phyloP scores from a whole-genome alignment of 2,888 invertebrate genomes.

The Sinhomidia bicolor region DNA sequence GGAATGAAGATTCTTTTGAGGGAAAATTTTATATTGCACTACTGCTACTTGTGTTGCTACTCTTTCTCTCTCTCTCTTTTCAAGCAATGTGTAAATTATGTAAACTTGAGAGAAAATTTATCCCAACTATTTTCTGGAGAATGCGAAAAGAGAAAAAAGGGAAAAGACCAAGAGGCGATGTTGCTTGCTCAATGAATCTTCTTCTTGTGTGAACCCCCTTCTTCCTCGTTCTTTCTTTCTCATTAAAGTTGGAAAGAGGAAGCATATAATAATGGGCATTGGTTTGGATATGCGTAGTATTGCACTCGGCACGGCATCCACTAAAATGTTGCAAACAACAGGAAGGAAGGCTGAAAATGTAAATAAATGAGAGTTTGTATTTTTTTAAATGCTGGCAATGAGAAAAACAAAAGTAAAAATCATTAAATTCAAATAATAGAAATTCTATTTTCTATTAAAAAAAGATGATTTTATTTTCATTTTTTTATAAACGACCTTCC shows the following conservation, averaged over 20 bases:
- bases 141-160: background rate
- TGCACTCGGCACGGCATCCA: background rate
- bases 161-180: background rate
- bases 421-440: background rate
- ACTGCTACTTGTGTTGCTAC: background rate
- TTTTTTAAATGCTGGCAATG: background rate
- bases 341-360: conserved; percentile 12
- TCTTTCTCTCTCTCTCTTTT: background rate
- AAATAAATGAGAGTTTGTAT: conserved; percentile 32
- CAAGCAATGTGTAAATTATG: conserved; percentile 37
- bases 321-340: background rate
- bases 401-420: background rate
- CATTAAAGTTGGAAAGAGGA: conserved; percentile 18
- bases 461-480: background rate
- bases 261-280: background rate
- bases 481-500: background rate
- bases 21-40: too few species aligned
- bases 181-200: conserved; percentile 19
- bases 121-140: conserved; percentile 23
- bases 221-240: background rate
- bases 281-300: background rate
- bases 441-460: background rate
- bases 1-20: background rate
- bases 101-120: conserved; percentile 59
- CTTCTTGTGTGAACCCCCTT: background rate